Conservation (phyloP, 2,113 vertebrate genomes). For the Tautogolabrus adspersus region DNA sequence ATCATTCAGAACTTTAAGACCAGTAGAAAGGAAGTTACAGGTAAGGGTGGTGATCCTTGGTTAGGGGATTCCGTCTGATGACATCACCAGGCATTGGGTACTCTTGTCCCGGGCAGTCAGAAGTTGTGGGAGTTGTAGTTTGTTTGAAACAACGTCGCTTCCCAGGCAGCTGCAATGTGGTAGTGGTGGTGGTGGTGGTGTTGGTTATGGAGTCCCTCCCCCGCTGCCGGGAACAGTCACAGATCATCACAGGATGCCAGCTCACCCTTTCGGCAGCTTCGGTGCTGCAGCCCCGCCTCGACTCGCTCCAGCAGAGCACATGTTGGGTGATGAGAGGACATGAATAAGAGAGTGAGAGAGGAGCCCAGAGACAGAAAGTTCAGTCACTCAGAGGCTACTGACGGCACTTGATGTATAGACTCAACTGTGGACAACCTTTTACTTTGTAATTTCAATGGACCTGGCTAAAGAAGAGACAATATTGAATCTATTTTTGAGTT, state of each 20-base stretch:
- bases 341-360: conserved; percentile 54
- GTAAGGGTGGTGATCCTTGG: not conserved
- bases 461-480: conserved; percentile 2
- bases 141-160: conserved; percentile 21
- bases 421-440: not conserved
- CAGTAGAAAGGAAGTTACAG: not conserved
- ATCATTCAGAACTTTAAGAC: no score
- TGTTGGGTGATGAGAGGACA: conserved; percentile 57
- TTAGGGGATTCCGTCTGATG: conserved; percentile 58
- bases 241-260: conserved; percentile 55
- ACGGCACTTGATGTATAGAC: not conserved
- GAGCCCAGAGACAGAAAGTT: conserved; percentile 17
- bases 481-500: conserved; percentile 6
- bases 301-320: conserved; percentile 50
- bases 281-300: conserved; percentile 57
- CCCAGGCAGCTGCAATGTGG: conserved; percentile 33
- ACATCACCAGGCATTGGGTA: conserved; percentile 44
- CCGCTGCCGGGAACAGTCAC: conserved; percentile 54
- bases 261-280: conserved; percentile 59
- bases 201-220: conserved; percentile 58
- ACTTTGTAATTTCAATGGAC: not conserved
- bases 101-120: conserved; percentile 13
- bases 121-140: conserved; percentile 56
- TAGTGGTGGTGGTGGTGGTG: not conserved
- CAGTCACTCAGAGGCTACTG: not conserved